phyloP scores from a whole-genome alignment of 2,888 invertebrate species.

The Caenorhabditis sp. region DNA sequence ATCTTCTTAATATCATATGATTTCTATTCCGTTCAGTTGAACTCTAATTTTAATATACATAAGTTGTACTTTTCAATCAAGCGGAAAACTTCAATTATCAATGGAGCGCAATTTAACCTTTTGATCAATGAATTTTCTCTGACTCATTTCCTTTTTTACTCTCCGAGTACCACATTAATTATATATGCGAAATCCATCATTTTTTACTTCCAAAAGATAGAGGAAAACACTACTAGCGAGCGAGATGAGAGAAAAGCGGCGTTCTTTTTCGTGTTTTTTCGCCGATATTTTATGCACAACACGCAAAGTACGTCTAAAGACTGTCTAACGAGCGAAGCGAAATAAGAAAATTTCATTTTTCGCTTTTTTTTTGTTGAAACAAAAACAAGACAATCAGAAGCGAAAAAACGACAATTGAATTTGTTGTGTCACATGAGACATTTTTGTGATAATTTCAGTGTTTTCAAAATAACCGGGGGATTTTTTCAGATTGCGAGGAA shows the following conservation, averaged over 20 bases:
- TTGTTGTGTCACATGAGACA: background rate
- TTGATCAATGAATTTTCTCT: background rate
- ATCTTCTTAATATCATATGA: no score
- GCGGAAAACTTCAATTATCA: no score
- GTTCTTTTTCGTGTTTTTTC: background rate
- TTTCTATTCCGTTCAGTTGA: no score
- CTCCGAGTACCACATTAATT: background rate
- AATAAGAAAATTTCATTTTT: background rate
- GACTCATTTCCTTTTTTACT: background rate
- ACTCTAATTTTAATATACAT: no score
- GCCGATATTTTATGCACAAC: background rate
- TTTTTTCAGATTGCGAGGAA: constrained; percentile 58
- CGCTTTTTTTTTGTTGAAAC: background rate
- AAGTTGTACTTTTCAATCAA: no score
- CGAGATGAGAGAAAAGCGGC: background rate
- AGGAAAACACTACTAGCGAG: no score
- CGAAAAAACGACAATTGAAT: background rate
- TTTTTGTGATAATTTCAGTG: background rate
- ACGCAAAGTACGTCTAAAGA: background rate
- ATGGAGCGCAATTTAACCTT: no score
- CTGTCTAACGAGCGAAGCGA: background rate
- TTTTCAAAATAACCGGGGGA: background rate
- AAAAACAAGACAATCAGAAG: background rate
- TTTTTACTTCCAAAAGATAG: background rate
- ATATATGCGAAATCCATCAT: background rate